phyloP scores from a whole-genome alignment of 2,888 invertebrate species.

The Xylota segnis region DNA sequence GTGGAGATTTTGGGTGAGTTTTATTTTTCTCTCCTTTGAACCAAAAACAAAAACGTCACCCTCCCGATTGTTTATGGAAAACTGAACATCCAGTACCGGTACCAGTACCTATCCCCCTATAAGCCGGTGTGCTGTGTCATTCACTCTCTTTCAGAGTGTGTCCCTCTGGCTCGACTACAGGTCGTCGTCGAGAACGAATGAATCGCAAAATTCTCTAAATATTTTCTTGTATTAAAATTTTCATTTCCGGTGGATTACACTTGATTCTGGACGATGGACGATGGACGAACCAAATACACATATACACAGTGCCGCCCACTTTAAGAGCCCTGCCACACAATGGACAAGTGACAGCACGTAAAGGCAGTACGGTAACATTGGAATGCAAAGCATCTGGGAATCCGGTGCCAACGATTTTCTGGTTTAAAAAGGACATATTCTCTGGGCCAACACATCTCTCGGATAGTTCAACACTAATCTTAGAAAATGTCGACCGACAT shows the following conservation, averaged over 20 bases:
- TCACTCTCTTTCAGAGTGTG: slow-evolving; percentile 21
- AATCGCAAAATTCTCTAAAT: slow-evolving; percentile 64
- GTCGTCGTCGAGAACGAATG: slow-evolving; percentile 1
- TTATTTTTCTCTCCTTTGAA: slow-evolving; percentile 3
- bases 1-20: slow-evolving; percentile 87
- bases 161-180: not conserved
- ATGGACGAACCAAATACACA: slow-evolving; percentile 11
- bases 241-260: slow-evolving; percentile 76
- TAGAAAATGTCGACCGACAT: slow-evolving; percentile 86
- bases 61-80: slow-evolving; percentile 55
- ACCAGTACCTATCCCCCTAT: slow-evolving; percentile 8
- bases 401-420: slow-evolving; percentile 89
- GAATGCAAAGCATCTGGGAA: slow-evolving; percentile 90
- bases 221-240: slow-evolving; percentile 76
- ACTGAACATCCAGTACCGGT: slow-evolving; percentile 5
- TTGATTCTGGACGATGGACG: slow-evolving; percentile 51
- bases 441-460: slow-evolving; percentile 84
- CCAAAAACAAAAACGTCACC: slow-evolving; percentile 12
- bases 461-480: slow-evolving; percentile 85
- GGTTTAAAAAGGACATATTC: slow-evolving; percentile 87
- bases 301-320: slow-evolving; percentile 87
- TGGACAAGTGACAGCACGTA: slow-evolving; percentile 88
- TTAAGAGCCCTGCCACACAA: slow-evolving; percentile 88
- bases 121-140: not conserved
- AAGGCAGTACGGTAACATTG: slow-evolving; percentile 88